These are phyloP conservation scores for Bryconaethiops microstoma DNA, from an alignment of 2,797 vertebrate species.

Conservation along the genomic window DNA sequence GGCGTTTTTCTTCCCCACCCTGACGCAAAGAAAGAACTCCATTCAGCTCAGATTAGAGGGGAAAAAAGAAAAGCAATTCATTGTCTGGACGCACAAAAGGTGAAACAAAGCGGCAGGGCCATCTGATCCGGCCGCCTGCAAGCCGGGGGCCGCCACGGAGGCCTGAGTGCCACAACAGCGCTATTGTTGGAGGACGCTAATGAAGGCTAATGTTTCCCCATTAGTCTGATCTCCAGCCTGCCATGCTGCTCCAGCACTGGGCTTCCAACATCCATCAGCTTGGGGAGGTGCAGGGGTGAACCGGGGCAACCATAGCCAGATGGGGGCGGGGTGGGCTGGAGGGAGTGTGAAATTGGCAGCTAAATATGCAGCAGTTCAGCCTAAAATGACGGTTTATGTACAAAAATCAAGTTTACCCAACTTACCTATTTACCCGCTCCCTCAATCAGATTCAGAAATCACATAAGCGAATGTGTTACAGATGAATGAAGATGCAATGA, in stretches of 20 bases:
- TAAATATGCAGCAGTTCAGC: neutral
- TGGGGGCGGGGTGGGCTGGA: neutral
- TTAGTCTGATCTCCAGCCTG: slow-evolving; percentile 7
- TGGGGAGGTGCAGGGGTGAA: slow-evolving; percentile 19
- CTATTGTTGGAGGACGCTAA: slow-evolving; percentile 57
- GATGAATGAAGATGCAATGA: no score
- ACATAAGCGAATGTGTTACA: no score
- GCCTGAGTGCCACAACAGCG: slow-evolving; percentile 47
- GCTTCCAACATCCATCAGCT: slow-evolving; percentile 27
- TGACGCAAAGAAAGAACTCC: slow-evolving; percentile 50
- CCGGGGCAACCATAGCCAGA: neutral
- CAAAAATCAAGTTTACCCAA: no score
- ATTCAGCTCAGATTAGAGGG: slow-evolving; percentile 45
- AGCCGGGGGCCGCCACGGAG: slow-evolving; percentile 41
- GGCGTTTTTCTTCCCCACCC: slow-evolving; percentile 39
- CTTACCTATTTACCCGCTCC: no score
- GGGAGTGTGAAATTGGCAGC: neutral
- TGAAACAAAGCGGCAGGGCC: slow-evolving; percentile 55
- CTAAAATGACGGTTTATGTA: no score
- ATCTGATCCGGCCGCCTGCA: slow-evolving; percentile 50
- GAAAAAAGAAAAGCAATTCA: slow-evolving; percentile 46
- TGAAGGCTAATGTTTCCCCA: slow-evolving; percentile 57
- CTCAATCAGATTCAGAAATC: no score
- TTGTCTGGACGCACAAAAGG: slow-evolving; percentile 59
- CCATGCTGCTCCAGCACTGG: slow-evolving; percentile 23